These are phyloP conservation scores for Parauchenoglanis punctatus DNA, from an alignment of 2,797 vertebrate genomes.

Conservation along the genomic window DNA sequence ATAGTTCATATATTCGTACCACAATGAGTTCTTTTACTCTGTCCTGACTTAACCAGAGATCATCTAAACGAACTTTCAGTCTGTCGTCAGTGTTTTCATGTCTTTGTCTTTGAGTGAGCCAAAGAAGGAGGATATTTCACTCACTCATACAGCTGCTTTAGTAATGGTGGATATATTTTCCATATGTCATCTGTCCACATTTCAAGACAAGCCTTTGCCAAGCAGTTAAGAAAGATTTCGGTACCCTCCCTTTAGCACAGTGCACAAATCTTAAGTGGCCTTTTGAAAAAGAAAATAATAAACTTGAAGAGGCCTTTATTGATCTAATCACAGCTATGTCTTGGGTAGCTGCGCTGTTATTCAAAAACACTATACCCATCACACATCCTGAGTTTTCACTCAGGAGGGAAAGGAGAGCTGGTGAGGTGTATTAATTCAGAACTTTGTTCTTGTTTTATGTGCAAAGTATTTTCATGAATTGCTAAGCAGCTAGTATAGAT, in stretches of 20 bases:
- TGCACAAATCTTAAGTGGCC: conserved; percentile 41
- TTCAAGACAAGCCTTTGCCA: conserved; percentile 21
- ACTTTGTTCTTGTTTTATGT: background rate
- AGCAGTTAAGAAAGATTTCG: background rate
- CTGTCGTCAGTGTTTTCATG: conserved; percentile 6
- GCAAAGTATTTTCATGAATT: background rate
- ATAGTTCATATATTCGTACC: conserved; percentile 1
- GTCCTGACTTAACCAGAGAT: background rate
- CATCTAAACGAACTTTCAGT: background rate
- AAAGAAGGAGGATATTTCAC: conserved; percentile 10
- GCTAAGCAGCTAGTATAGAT: background rate
- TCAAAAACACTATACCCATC: conserved; percentile 28
- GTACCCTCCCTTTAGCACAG: background rate
- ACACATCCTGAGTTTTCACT: background rate
- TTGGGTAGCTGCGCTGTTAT: conserved; percentile 7
- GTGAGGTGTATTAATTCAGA: background rate
- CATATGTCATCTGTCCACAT: background rate
- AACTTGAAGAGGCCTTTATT: conserved; percentile 26
- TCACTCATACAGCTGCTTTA: background rate
- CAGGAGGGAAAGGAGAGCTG: background rate
- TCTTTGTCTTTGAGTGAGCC: background rate
- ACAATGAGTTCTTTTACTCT: background rate
- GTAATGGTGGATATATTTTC: background rate
- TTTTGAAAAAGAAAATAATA: conserved; percentile 14
- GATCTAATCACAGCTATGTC: conserved; percentile 26